Base-by-base conservation (phyloP, 2,797 vertebrate genomes). In the Gallirallus australis region DNA sequence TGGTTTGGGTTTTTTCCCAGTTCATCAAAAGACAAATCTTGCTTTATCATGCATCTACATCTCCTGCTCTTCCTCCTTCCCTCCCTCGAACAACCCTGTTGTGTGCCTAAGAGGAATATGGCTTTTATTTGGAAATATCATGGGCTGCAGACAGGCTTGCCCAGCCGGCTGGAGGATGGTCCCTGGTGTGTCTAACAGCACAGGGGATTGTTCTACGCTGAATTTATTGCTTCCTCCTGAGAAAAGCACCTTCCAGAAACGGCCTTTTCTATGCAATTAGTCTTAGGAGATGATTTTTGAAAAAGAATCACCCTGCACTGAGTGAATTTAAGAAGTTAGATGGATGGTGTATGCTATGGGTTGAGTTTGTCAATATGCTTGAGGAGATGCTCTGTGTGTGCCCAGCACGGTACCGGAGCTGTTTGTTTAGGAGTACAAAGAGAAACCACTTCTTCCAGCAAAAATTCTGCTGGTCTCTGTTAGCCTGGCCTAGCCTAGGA, bases 1-100 rank as follows among this genome's bases (percentile, higher is more conserved):
- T 13, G 35, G 37, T 37, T 37, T 37, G 37, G 37, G 12, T 5
- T 31, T 57, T 45, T 9, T 27, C 23, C 21, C 47, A n/a, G n/a
- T 10, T 24, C 28, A 57, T 28, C 37, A 45, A 13, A 76, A 71
- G 31, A 37, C 11, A 64, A 87, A 65, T 19, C 47, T 47, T 40
- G 24, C 14, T 52, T 75, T 37, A 18, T 16, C 45, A 27, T 16
- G 56, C n/a, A 48, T 1, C 0, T 8, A 6, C 3, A 6, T 37
- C 2, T 81, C 39, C 27, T 12, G 13, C 20, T 86, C n/a, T 60
- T 48, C 20, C 24, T 48, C 33, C 31, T 53, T 30, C 27, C 8
- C 30, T 42, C 15, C 20, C 16, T 60, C 69, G 20, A 48, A 33
- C 9, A 9, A 15, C 33, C n/a, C 33, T 25, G 23, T 23, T 47